phyloP scores from a whole-genome alignment of 2,113 vertebrate genomes.

The Pyxicephalus adspersus region DNA sequence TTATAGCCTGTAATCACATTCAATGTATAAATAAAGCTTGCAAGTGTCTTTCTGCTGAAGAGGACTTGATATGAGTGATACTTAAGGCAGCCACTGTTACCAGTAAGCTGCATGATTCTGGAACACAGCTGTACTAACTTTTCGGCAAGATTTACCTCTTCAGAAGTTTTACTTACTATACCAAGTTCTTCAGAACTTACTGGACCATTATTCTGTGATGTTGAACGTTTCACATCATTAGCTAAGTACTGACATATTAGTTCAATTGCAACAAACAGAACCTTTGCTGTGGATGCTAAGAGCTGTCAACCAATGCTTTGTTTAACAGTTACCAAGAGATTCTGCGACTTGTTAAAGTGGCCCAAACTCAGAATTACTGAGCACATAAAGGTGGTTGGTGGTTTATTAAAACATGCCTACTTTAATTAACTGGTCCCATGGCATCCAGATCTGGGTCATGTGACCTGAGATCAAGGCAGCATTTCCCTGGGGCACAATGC shows the following conservation, averaged over 20 bases:
- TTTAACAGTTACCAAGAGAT: neutral
- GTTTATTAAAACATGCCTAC: too few relatives aligned
- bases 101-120: neutral
- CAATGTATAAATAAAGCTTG: neutral
- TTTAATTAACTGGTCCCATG: too few relatives aligned
- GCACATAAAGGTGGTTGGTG: too few relatives aligned
- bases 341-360: neutral
- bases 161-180: constrained; percentile 2
- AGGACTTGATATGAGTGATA: constrained; percentile 13
- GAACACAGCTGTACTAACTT: neutral
- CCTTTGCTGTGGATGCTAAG: neutral
- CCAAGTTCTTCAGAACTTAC: neutral
- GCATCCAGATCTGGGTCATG: too few relatives aligned
- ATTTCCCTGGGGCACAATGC: too few relatives aligned
- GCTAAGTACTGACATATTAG: neutral
- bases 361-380: too few relatives aligned
- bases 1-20: constrained; percentile 2
- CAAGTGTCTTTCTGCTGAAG: constrained; percentile 2
- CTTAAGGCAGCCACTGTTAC: constrained; percentile 13
- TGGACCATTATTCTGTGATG: neutral
- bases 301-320: neutral
- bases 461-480: too few relatives aligned
- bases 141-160: constrained; percentile 9
- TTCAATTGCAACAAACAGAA: constrained; percentile 4
- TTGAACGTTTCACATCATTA: too few relatives aligned